A percentile compares a stretch with the other conserved stretches of the same genome.
Evolutionary conservation across 2,888 invertebrate species (phyloP).

Genomic region (Erebia ligea): DNA sequence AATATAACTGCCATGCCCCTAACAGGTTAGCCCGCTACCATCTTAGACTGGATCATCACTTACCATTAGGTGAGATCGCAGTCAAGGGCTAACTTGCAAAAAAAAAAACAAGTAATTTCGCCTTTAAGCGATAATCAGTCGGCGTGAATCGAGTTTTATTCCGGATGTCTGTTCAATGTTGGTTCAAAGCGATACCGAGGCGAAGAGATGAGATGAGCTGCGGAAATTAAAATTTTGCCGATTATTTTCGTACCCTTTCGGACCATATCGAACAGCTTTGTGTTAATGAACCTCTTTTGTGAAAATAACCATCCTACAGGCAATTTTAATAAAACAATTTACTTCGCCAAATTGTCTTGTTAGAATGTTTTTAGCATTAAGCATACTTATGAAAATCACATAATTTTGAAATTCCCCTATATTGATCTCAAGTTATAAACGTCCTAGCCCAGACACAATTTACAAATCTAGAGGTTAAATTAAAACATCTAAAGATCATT

Average conservation of each 20-base stretch:
- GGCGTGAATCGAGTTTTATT: conserved; percentile 30
- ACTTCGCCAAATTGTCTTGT: no score
- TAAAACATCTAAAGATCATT: not conserved
- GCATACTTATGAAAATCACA: not conserved
- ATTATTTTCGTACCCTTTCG: conserved; percentile 2
- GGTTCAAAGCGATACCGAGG: not conserved
- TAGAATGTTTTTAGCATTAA: no score
- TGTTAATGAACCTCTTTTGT: not conserved
- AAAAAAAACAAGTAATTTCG: no score
- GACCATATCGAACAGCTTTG: not conserved
- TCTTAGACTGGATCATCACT: no score
- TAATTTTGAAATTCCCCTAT: not conserved
- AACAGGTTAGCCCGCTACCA: no score
- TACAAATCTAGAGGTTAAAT: not conserved
- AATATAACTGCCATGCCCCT: no score
- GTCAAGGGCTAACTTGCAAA: no score
- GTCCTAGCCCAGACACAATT: not conserved
- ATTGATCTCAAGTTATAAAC: not conserved
- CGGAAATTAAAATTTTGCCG: conserved; percentile 19
- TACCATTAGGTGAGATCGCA: no score
- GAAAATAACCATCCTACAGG: not conserved
- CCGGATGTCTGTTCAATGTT: conserved; percentile 31
- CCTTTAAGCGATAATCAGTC: not conserved
- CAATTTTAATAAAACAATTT: no score
- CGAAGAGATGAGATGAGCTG: conserved; percentile 9